These are phyloP conservation scores for Pseudanteris insignis DNA, from an alignment of 2,888 invertebrate species.

Conservation along the genomic window DNA sequence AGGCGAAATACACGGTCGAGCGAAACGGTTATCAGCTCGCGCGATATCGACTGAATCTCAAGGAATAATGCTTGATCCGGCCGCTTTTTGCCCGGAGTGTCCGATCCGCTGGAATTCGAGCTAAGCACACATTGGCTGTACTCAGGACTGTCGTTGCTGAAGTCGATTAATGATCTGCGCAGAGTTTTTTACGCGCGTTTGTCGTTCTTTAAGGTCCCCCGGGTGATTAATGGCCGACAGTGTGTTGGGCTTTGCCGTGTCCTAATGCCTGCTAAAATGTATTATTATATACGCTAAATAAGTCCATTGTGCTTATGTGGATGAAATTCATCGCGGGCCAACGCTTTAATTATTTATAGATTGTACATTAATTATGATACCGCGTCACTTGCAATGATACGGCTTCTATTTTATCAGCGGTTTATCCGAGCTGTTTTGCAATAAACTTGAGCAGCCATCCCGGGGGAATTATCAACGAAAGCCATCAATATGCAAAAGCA, in stretches of 20 bases:
- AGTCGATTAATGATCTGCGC: conserved; percentile 34
- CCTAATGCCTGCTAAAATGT: conserved; percentile 27
- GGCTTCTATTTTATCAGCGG: too few relatives aligned
- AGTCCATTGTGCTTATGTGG: conserved; percentile 7
- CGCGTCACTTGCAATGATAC: too few relatives aligned
- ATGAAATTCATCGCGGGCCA: conserved; percentile 1
- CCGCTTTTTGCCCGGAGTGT: conserved; percentile 14
- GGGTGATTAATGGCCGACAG: conserved; percentile 37
- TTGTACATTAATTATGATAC: too few relatives aligned
- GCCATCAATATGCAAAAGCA: too few relatives aligned
- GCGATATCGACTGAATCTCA: conserved; percentile 24
- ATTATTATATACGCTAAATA: conserved; percentile 23
- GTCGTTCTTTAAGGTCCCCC: conserved; percentile 22
- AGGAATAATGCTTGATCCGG: conserved; percentile 26
- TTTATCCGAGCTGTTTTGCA: too few relatives aligned
- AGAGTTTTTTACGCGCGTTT: conserved; percentile 27
- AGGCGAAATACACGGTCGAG: not conserved
- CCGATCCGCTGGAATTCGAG: conserved; percentile 16
- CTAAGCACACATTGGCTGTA: conserved; percentile 18
- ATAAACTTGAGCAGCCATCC: too few relatives aligned
- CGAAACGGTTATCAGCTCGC: conserved; percentile 22
- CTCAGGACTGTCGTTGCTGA: conserved; percentile 32
- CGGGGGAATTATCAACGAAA: too few relatives aligned
- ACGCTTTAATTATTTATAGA: conserved; percentile 14
- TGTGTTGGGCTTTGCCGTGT: too few relatives aligned